Base-by-base conservation (phyloP, 2,888 invertebrate species). In the Cephus sareptanus region DNA sequence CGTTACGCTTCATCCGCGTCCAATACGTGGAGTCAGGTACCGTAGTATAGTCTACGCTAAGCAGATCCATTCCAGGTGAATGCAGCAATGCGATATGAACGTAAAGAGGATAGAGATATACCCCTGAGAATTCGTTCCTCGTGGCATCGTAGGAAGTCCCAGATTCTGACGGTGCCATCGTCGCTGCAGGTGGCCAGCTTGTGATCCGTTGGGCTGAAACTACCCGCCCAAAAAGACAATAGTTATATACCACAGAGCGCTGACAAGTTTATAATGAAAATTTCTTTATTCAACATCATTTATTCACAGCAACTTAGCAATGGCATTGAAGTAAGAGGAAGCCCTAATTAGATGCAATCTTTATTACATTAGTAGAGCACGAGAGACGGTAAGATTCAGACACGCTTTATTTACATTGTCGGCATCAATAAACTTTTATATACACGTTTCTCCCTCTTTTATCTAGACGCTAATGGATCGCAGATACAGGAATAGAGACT, bases 161-260 rank as follows among this genome's bases (percentile, higher is more conserved):
- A 99, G 89, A 99, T 97, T 88, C 99, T 94, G 82, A 99, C 95
- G 31, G 99, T 99, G 85, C 99, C 99, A 93, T 99, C 99, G 93
- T 99, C 99, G 80, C 99, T 99, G 93, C 99, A 99, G 79, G 99
- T 98, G 37, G 98, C 99, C 94, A 99, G 98, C 94, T 99, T 99
- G 91, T 96, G 95, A 94, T 99, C 99, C 91, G 97, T 97, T 77
- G 99, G 99, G 94, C 99, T 98, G 94, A 99, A 99, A 95, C 99
- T 99, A 93, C 87, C 86, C 89, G 82, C 83, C 86, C 87, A 86
- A 89, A 90, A 87, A 84, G 77, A 87, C 84, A 87, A 86, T 79
- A 84, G 83, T 89, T 88, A 89, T 83, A 86, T 83, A 81, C 79
- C 82, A 81, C 87, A 83, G 82, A 82, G 79, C 76, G 76, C 80